A percentile compares a stretch with the other conserved stretches of the same genome.
Conservation (phyloP, 2,797 vertebrate genomes). For the Cephalopachus bancanus region DNA sequence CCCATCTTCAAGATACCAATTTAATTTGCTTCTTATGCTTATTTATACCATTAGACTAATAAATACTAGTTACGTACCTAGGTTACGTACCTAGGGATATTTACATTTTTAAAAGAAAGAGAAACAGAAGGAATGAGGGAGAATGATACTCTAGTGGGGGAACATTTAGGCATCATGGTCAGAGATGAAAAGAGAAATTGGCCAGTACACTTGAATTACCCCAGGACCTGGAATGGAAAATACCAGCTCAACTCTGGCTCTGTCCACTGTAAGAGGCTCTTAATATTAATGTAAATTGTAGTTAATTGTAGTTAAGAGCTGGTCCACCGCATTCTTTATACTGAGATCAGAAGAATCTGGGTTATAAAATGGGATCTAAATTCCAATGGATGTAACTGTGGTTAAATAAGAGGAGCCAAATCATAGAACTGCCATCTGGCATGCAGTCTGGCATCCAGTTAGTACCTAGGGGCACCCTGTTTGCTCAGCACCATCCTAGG, state of each 20-base stretch:
- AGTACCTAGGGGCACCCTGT: background rate
- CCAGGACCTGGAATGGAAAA: background rate
- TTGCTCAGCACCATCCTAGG: background rate
- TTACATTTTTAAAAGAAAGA: background rate
- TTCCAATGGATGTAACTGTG: background rate
- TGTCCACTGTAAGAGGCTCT: background rate
- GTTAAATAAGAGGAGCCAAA: slow-evolving; percentile 20
- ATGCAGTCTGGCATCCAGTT: background rate
- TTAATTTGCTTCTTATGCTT: background rate
- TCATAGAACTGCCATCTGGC: background rate
- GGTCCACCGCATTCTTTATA: slow-evolving; percentile 28
- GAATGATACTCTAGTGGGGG: background rate
- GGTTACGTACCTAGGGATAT: background rate
- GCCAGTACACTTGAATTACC: background rate
- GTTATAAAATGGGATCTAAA: slow-evolving; percentile 50
- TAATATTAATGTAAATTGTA: background rate
- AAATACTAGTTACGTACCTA: background rate
- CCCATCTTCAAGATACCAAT: background rate
- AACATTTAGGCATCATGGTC: background rate
- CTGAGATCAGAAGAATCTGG: slow-evolving; percentile 42
- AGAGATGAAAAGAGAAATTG: background rate
- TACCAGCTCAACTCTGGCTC: background rate
- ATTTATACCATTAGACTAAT: slow-evolving; percentile 9
- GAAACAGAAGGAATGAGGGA: background rate
- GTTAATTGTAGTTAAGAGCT: background rate